phyloP scores from a whole-genome alignment of 2,797 vertebrate species.

The Acanthurus leucopareius region DNA sequence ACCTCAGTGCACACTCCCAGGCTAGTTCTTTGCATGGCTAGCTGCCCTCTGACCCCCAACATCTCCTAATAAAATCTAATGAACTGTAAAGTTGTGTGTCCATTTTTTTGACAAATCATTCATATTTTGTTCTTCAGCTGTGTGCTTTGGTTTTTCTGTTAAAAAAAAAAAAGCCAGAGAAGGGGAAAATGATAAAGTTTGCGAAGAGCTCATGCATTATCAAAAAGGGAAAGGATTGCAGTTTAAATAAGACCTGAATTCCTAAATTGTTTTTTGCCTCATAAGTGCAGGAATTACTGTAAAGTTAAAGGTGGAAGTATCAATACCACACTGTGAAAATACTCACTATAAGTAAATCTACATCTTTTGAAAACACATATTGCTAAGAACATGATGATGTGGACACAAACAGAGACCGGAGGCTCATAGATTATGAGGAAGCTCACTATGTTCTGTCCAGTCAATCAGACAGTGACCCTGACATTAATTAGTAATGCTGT shows the following conservation, averaged over 20 bases:
- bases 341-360: not conserved
- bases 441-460: not conserved
- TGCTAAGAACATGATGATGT: not conserved
- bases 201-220: not conserved
- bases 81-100: constrained; percentile 46
- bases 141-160: not conserved
- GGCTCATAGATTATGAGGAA: not conserved
- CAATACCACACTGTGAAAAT: not conserved
- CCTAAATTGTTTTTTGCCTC: not conserved
- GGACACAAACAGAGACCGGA: not conserved
- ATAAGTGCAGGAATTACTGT: not conserved
- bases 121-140: not conserved
- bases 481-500: constrained; percentile 25
- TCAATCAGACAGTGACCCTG: constrained; percentile 30
- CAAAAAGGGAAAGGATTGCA: not conserved
- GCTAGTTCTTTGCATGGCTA: constrained; percentile 78
- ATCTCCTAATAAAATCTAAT: constrained; percentile 76
- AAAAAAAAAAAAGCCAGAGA: not conserved
- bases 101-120: constrained; percentile 30
- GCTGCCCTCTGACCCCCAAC: constrained; percentile 67
- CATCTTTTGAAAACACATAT: not conserved
- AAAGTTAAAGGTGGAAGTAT: not conserved
- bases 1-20: constrained; percentile 57
- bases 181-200: constrained; percentile 5
- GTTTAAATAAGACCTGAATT: not conserved